A percentile compares a stretch with the other conserved stretches of the same genome.
Evolutionary conservation across 1,140 invertebrate species (phyloP).

Genomic region (Oreohelix idahoensis): DNA sequence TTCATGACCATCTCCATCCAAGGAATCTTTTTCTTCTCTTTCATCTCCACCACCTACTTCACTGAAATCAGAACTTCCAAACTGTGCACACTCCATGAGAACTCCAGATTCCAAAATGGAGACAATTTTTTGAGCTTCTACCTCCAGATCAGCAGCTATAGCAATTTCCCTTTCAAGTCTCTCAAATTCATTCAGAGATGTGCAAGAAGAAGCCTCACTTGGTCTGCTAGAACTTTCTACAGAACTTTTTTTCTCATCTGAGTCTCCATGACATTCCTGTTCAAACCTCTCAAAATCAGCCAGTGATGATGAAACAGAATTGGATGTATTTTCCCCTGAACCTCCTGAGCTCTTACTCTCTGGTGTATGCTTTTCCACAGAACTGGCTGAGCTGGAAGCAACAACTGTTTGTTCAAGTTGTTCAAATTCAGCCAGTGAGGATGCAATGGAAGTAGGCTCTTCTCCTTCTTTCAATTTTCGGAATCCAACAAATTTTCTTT

Average conservation of each 20-base stretch:
- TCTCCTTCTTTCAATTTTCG: conserved; percentile 80
- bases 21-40: conserved; percentile 68
- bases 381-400: conserved; percentile 75
- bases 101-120: conserved; percentile 88
- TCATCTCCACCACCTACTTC: conserved; percentile 49
- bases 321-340: conserved; percentile 37
- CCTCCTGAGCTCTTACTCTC: conserved; percentile 62
- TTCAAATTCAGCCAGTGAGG: conserved; percentile 95
- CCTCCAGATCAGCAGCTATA: conserved; percentile 65
- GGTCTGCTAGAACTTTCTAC: conserved; percentile 57
- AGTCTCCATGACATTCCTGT: conserved; percentile 51
- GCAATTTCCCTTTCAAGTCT: conserved; percentile 65
- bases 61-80: conserved; percentile 43
- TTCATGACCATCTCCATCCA: conserved; percentile 55
- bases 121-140: conserved; percentile 71
- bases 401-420: conserved; percentile 88
- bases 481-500: conserved; percentile 51
- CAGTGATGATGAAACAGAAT: conserved; percentile 58
- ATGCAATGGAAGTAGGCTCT: conserved; percentile 91
- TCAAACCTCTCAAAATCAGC: conserved; percentile 69
- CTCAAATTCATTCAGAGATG: conserved; percentile 71
- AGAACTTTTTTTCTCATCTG: conserved; percentile 59
- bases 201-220: conserved; percentile 72
- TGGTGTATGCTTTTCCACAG: conserved; percentile 64
- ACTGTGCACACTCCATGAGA: conserved; percentile 74